Base-by-base conservation (phyloP, 1,140 invertebrate species). In the Liolophura sinensis region DNA sequence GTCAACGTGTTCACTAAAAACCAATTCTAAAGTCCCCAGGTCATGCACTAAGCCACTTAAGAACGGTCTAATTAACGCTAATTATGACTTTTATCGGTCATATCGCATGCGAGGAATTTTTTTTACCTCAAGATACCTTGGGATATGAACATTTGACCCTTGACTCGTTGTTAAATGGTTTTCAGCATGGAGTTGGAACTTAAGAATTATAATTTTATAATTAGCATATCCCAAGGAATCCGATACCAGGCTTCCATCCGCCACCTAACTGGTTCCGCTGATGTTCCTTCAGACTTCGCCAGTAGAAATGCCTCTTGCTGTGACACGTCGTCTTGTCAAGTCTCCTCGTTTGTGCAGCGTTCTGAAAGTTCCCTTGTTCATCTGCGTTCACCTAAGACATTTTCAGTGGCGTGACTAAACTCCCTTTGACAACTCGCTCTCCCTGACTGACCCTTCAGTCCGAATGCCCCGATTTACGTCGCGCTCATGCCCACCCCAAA, bases 231-330 rank as follows among this genome's bases (percentile, higher is more conserved):
- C 20, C 60, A 49, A 22, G 66, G 65, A 20, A 72, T 66, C 55
- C 22, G 66, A 5, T 70, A 69, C 49, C 64, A 73, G 48, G 60
- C 62, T 14, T 48, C 52, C 12, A 31, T 74, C 18, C 60, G 57
- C 16, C 70, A 73, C 65, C 60, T 70, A 18, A 51, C 63, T 15
- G 70, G 62, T n/a, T 16, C 59, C 0, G 54, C 68, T 18, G 68
- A 65, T 24, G 15, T 68, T 27, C 69, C 67, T 6, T 65, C 69
- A 25, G 64, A 73, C 58, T 74, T 72, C 27, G 57, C 62, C 7
- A 74, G 68, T 47, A n/a, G 70, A 40, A 74, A 72, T 66, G 67
- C 70, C 31, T 52, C 64, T 15, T 25, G 40, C 0, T 71, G 67
- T 51, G 24, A 31, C 4, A 48, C 50, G 16, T 58, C 63, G 3